Conservation (phyloP, 2,113 vertebrate genomes). For the Philantomba maxwellii region DNA sequence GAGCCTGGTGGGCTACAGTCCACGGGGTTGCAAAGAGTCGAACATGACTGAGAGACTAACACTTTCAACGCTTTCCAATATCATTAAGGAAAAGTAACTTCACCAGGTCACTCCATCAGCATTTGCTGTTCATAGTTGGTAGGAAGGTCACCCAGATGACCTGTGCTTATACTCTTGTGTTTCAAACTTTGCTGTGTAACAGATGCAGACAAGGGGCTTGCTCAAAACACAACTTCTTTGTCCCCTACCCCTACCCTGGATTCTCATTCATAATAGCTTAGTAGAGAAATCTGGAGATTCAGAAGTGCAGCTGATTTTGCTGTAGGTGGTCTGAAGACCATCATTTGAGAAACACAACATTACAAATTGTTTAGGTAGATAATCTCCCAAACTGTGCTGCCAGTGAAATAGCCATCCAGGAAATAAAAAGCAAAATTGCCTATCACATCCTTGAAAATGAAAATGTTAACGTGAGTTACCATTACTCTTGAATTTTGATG, state of each 20-base stretch:
- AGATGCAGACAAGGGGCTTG: neutral
- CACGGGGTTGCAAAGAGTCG: neutral
- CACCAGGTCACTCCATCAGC: neutral
- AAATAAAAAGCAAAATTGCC: neutral
- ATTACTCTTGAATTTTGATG: neutral
- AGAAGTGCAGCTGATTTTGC: neutral
- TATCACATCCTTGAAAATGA: neutral
- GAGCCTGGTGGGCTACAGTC: neutral
- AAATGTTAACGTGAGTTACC: neutral
- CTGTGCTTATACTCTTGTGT: rapidly evolving
- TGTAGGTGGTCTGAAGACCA: neutral
- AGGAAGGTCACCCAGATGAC: neutral
- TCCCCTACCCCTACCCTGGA: rapidly evolving
- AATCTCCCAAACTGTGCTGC: neutral
- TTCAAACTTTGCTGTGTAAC: neutral
- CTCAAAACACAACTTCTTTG: neutral
- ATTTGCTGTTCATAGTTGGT: neutral
- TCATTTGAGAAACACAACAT: neutral
- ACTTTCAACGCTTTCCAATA: neutral
- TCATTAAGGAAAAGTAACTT: neutral
- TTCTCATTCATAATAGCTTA: neutral
- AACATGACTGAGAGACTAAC: neutral
- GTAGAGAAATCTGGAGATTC: neutral
- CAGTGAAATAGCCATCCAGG: neutral
- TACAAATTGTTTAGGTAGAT: neutral